Evolutionary conservation across 2,888 invertebrate species (phyloP), one percentile per base, ranked within the genome.

Genomic region (Gonocerus acuteangulatus): DNA sequence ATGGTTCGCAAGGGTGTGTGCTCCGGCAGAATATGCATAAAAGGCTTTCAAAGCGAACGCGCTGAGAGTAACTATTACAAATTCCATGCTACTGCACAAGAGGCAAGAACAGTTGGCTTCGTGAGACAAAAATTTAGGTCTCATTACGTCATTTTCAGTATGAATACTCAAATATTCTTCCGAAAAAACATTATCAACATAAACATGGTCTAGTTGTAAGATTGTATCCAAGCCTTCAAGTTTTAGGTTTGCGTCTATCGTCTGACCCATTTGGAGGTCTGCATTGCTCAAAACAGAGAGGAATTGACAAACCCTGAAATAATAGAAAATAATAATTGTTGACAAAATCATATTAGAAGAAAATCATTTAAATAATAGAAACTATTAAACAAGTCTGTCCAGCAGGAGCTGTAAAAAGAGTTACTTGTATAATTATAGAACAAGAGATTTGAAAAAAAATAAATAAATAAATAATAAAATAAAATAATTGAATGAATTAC

Each of bases 221-320:
- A 59, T 48, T 21, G 39, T 21, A 19, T 59, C 59, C 2, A 59
- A 19, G 9, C 59, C 59, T 16, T 15, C 13, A 13, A 59, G 39
- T 34, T 59, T 59, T 23, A 27, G 36, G 22, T 48, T 34, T 2
- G 48, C 48, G 2, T 59, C 59, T 16, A 36, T 23, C 16, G 19
- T 22, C 19, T 59, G 32, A 6, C 39, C 48, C 1, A 36, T 48
- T 11, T 27, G 34, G 9, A 59, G 42, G 32, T 59, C 59, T 15
- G 32, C 48, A 18, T n/a, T 16, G 15, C 48, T 19, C 19, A 59
- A 39, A 7, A 59, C 19, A 23, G 48, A 36, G 2, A 59, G 39
- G 16, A 59, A 59, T 23, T 59, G 48, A 59, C 48, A 48, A 11
- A 59, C 59, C 18, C 59, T 59, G 18, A 15, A 59, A 59, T 11